Evolutionary conservation across 1,140 invertebrate species (phyloP), one percentile per base, ranked within the genome.

Genomic region (Drosophila serrata): DNA sequence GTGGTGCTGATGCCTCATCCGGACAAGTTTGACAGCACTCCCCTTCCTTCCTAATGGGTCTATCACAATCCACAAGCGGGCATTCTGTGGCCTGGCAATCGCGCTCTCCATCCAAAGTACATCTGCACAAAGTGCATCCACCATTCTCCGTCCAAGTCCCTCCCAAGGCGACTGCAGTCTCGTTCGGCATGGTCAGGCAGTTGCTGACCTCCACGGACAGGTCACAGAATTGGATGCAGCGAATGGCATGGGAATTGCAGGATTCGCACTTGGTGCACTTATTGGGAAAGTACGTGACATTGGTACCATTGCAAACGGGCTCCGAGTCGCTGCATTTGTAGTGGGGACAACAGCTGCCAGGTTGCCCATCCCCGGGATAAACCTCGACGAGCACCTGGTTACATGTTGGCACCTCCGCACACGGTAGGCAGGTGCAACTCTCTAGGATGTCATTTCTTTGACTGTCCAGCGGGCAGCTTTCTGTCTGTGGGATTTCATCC

Each of bases 321-420:
- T 76, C 56, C 3, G 24, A 8, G 7, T 57, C 73, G 2, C 8
- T 31, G 39, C 90, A 92, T 9, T 64, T n/a, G 46, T 78, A 91
- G 17, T 29, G 43, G 9, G 75, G 35, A 55, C 90, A 92, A 56
- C 90, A 90, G 24, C 42, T 87, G 17, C 90, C 90, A 3, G 90
- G 90, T 37, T 58, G 2, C 2, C 51, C 82, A 27, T 39, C 68
- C 77, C 22, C n/a, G 11, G 11, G 33, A 55, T 57, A 39, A 15
- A 79, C 31, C 31, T 81, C 68, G 8, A 85, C 33, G 6, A 80
- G 51, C n/a, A 90, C 60, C 13, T 80, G 37, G 15, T 37, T 2
- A 13, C 88, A 91, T n/a, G 27, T 13, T 4, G 68, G 70, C 8
- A 59, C n/a, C 15, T 55, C 7, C 1, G 31, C 31, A 37, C 88